Evolutionary conservation across 2,797 vertebrate species (phyloP).

Genomic region (Crax fasciolata): DNA sequence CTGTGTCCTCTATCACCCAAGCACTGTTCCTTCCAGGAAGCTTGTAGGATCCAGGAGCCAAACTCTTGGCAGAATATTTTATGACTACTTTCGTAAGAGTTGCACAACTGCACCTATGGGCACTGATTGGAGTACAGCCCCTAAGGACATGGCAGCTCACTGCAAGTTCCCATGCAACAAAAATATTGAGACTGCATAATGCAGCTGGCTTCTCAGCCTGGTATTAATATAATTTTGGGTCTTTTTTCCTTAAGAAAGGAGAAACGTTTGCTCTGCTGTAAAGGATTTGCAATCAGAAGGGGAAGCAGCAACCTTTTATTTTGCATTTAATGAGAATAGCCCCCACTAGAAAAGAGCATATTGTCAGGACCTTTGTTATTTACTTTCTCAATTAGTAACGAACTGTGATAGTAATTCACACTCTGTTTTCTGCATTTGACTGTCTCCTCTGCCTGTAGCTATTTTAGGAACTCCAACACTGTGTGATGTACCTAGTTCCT

Average conservation of each 20-base stretch:
- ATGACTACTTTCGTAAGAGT: not conserved
- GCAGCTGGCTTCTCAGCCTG: conserved; percentile 63
- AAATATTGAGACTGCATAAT: conserved; percentile 57
- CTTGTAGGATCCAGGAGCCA: not conserved
- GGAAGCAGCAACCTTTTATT: conserved; percentile 57
- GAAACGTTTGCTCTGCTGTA: not conserved
- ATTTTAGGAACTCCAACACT: conserved; percentile 64
- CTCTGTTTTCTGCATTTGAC: conserved; percentile 70
- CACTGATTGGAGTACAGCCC: conserved; percentile 45
- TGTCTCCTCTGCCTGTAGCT: conserved; percentile 66
- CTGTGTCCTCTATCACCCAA: not conserved
- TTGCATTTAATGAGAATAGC: conserved; percentile 72
- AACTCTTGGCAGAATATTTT: not conserved
- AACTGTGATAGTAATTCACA: conserved; percentile 81
- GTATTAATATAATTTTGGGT: not conserved
- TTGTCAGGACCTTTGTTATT: conserved; percentile 79
- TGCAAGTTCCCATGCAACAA: conserved; percentile 54
- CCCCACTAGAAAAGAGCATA: conserved; percentile 65
- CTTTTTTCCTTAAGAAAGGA: not conserved
- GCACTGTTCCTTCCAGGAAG: not conserved
- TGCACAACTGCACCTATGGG: conserved; percentile 17
- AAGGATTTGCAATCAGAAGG: conserved; percentile 52
- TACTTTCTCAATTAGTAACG: conserved; percentile 83
- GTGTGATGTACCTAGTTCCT: conserved; percentile 60
- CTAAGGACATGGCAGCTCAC: conserved; percentile 54